A percentile compares a stretch with the other conserved stretches of the same genome.
Conservation (phyloP, 2,113 vertebrate genomes). For the Lethenteron reissneri region DNA sequence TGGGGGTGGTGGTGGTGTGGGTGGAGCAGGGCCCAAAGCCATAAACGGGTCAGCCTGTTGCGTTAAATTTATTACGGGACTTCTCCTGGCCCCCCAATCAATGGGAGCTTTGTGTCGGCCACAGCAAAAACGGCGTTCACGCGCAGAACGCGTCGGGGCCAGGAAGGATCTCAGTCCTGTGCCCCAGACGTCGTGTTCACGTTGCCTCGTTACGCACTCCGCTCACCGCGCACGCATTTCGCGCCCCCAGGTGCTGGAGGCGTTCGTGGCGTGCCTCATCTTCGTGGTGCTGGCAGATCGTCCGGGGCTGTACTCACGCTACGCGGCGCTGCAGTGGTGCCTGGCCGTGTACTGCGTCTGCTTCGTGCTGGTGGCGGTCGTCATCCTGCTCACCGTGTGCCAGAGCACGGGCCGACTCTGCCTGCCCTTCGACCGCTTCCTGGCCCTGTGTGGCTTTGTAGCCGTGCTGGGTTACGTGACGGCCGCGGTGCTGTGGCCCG, state of each 20-base stretch:
- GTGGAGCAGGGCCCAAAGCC: too few relatives aligned
- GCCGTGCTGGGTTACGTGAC: conserved; percentile 40
- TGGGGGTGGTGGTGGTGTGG: too few relatives aligned
- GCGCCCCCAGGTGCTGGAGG: conserved; percentile 31
- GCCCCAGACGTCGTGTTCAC: too few relatives aligned
- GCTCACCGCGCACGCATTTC: too few relatives aligned
- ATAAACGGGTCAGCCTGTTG: too few relatives aligned
- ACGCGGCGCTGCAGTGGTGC: conserved; percentile 35
- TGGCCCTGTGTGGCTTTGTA: conserved; percentile 39
- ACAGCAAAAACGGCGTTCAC: too few relatives aligned
- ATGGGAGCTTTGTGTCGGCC: too few relatives aligned
- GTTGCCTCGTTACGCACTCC: too few relatives aligned
- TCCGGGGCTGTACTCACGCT: conserved; percentile 19
- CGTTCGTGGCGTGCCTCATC: conserved; percentile 55
- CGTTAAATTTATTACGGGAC: too few relatives aligned
- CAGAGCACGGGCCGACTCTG: conserved; percentile 49
- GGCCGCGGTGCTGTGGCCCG: conserved; percentile 50
- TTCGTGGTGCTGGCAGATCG: conserved; percentile 35
- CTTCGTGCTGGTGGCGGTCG: conserved; percentile 44
- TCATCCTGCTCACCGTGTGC: conserved; percentile 45
- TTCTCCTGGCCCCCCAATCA: too few relatives aligned
- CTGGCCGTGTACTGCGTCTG: conserved; percentile 58
- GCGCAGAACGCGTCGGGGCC: too few relatives aligned
- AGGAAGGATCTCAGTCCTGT: too few relatives aligned
- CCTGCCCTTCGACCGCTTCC: conserved; percentile 41